Evolutionary conservation across 2,888 invertebrate species (phyloP).

Genomic region (Cerceris rybyensis): DNA sequence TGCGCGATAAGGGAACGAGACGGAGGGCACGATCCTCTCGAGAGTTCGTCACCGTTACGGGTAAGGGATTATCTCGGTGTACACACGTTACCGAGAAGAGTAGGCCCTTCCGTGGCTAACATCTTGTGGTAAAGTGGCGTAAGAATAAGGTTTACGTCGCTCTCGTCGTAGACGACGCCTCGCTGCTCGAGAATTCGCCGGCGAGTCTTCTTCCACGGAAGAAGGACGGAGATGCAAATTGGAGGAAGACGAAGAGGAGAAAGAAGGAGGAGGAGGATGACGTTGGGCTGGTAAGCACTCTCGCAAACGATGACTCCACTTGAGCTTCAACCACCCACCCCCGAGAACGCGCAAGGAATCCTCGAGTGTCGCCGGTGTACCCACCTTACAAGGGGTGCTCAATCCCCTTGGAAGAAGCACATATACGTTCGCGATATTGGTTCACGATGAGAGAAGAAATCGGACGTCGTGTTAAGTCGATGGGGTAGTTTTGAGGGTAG

Average conservation of each 20-base stretch:
- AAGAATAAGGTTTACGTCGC: conserved; percentile 81
- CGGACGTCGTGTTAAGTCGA: not conserved
- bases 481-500: too few relatives aligned
- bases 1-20: conserved; percentile 49
- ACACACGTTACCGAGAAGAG: conserved; percentile 56
- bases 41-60: conserved; percentile 63
- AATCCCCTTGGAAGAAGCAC: conserved; percentile 53
- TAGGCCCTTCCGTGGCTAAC: conserved; percentile 72
- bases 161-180: conserved; percentile 67
- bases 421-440: conserved; percentile 24
- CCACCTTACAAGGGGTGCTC: conserved; percentile 74
- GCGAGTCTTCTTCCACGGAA: conserved; percentile 66
- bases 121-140: conserved; percentile 80
- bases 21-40: conserved; percentile 54
- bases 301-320: conserved; percentile 78
- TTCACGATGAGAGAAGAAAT: conserved; percentile 1
- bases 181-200: conserved; percentile 67
- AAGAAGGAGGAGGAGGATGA: conserved; percentile 65
- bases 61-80: conserved; percentile 67
- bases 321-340: conserved; percentile 72
- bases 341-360: conserved; percentile 74
- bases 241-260: conserved; percentile 64
- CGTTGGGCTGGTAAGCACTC: conserved; percentile 75
- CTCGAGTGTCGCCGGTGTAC: conserved; percentile 74
- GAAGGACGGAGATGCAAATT: conserved; percentile 55